Base-by-base conservation (phyloP, 1,140 invertebrate genomes). In the Potamilus streckersoni region DNA sequence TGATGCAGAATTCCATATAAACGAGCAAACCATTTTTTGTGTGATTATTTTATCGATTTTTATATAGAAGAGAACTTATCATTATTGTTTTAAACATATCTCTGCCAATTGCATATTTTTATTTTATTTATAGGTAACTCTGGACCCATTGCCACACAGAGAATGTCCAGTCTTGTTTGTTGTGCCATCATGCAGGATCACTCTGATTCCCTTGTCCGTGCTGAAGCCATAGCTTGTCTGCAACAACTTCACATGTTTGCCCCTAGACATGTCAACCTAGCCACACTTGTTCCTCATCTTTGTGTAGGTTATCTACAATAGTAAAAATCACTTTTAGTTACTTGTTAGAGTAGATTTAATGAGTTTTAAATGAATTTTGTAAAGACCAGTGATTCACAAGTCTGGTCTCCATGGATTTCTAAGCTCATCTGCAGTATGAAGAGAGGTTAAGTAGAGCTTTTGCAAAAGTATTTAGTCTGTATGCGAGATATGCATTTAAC, bases 201-300 rank as follows among this genome's bases (percentile, higher is more conserved):
- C 88, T 83, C 84, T 5, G 90, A 91, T 79, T 89, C 89, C n/a
- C 78, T 97, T 20, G 96, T 99, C 2, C 95, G 98, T 90, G 96
- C 97, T 0, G 98, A 99, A 90, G 97, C 98, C 14, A 96, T 97
- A 16, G 94, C 95, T 49, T 99, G 97, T 88, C 92, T 99, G 60
- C 98, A 99, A 88, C 97, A 99, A 86, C 91, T 99, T 70, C 98
- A 99, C 91, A 92, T 99, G 88, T 99, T 99, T 91, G 97, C 97
- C 76, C 97, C 97, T 0, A 92, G 94, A 82, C 96, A 98, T 88
- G 95, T 99, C 66, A 97, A 99, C 90, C 91, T 99, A 74, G 95
- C 95, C 74, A 94, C 95, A 12, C 91, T 99, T 6, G 97, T 99
- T 77, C 96, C 97, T 57, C 95, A 95, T 71, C 92, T 99, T 75